These are phyloP conservation scores for Sminthopsis crassicaudata DNA, from an alignment of 2,113 vertebrate species.

Conservation along the genomic window DNA sequence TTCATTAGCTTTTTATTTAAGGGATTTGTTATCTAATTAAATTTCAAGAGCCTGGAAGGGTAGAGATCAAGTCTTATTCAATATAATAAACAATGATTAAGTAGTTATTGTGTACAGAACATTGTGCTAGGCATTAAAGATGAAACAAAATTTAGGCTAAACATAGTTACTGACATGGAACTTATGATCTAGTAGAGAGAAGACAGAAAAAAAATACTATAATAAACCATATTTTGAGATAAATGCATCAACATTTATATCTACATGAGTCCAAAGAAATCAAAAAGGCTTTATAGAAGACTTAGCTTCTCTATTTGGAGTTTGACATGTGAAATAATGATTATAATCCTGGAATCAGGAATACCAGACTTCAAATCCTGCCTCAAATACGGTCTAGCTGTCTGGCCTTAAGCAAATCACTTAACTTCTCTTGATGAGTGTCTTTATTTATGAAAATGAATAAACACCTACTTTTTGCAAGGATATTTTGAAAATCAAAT, in stretches of 20 bases:
- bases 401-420: background rate
- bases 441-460: background rate
- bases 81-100: background rate
- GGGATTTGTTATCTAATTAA: background rate
- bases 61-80: background rate
- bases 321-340: background rate
- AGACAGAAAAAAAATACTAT: background rate
- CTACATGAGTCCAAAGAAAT: background rate
- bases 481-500: background rate
- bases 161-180: background rate
- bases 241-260: background rate
- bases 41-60: background rate
- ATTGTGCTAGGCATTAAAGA: background rate
- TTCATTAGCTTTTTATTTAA: background rate
- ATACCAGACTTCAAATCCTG: background rate
- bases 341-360: background rate
- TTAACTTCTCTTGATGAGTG: background rate
- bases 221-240: background rate
- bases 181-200: background rate
- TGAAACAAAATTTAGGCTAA: background rate
- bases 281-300: background rate
- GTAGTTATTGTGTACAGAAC: background rate
- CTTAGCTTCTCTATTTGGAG: background rate
- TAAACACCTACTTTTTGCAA: background rate
- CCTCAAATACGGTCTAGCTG: background rate